These are phyloP conservation scores for Liparis tanakae DNA, from an alignment of 2,797 vertebrate species.

Conservation along the genomic window DNA sequence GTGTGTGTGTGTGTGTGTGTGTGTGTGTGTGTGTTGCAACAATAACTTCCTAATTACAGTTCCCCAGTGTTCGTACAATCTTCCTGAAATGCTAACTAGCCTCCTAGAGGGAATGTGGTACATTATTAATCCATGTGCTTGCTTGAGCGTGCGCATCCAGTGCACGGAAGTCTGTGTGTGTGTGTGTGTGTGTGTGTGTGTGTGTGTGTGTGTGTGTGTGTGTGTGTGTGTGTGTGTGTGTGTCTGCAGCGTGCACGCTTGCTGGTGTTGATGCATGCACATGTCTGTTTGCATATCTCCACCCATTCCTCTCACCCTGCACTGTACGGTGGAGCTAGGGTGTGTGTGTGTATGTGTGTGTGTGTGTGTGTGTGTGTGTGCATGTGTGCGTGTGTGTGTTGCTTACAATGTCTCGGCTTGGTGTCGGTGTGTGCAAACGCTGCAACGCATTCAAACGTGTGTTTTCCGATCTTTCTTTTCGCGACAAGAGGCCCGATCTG, in stretches of 20 bases:
- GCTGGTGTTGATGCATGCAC: background rate
- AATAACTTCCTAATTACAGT: constrained; percentile 77
- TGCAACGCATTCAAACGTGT: background rate
- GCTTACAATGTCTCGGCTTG: too few relatives aligned
- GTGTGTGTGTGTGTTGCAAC: constrained; percentile 40
- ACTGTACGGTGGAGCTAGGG: background rate
- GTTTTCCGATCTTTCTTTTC: background rate
- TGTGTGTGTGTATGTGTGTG: background rate
- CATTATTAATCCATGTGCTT: constrained; percentile 75
- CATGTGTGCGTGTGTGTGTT: constrained; percentile 8
- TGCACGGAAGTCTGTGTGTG: constrained; percentile 33
- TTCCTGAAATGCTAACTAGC: constrained; percentile 77
- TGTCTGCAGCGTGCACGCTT: constrained; percentile 3
- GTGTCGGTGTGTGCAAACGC: constrained; percentile 5
- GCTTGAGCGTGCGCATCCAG: constrained; percentile 47
- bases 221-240: constrained; percentile 30
- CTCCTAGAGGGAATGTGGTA: constrained; percentile 69
- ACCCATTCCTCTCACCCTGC: background rate
- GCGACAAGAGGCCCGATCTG: background rate
- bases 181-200: constrained; percentile 30
- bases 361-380: background rate
- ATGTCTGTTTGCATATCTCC: background rate
- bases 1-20: constrained; percentile 6
- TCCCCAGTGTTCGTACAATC: constrained; percentile 71
- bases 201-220: constrained; percentile 24